Evolutionary conservation across 2,113 vertebrate genomes (phyloP).

Genomic region (Empidonax traillii): DNA sequence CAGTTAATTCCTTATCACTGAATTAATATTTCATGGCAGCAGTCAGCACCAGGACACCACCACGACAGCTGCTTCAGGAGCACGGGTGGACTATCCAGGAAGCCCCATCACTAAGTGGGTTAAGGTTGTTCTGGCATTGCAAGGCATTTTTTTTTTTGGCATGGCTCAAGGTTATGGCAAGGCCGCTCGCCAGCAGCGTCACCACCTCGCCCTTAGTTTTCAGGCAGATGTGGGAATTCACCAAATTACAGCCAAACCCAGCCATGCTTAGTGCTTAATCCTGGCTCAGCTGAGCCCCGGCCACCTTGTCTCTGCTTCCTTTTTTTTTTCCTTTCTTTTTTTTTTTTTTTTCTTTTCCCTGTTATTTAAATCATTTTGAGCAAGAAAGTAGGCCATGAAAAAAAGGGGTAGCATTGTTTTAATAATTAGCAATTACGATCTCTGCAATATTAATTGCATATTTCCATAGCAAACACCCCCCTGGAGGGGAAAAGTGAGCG

Average conservation of each 20-base stretch:
- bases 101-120: rapidly evolving
- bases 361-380: constrained; percentile 85
- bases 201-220: background rate
- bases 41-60: background rate
- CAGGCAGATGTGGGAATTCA: background rate
- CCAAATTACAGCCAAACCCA: background rate
- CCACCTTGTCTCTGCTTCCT: background rate
- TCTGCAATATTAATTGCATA: constrained; percentile 98
- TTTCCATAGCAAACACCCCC: constrained; percentile 87
- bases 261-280: background rate
- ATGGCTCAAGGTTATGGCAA: background rate
- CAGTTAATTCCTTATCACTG: background rate
- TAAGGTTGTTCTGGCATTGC: rapidly evolving
- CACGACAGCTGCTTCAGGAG: background rate
- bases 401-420: constrained; percentile 89
- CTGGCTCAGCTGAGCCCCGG: background rate
- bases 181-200: rapidly evolving
- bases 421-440: constrained; percentile 99
- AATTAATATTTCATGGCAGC: constrained; percentile 37
- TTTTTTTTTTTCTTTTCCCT: constrained; percentile 52
- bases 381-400: constrained; percentile 82
- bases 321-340: background rate
- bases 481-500: constrained; percentile 80
- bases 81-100: rapidly evolving
- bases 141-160: background rate